These are phyloP conservation scores for Antedon mediterranea DNA, from an alignment of 53 echinoderm and acorn worm genomes.

Conservation along the genomic window DNA sequence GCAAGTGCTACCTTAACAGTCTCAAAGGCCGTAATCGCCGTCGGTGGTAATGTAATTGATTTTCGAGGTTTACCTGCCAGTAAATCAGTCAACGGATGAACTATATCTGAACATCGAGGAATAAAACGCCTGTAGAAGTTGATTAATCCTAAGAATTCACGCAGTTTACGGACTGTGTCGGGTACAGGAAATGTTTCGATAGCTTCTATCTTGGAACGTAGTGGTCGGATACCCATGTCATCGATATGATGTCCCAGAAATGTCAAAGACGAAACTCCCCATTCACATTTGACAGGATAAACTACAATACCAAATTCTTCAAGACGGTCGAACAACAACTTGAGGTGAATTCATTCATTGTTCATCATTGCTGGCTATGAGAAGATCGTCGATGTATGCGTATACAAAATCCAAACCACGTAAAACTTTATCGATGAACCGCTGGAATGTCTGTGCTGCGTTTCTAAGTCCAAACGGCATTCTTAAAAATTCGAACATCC, in stretches of 20 bases:
- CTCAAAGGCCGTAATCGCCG: background rate
- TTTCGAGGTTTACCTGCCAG: conserved; percentile 2
- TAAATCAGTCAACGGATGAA: conserved; percentile 23
- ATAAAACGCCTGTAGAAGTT: conserved; percentile 12
- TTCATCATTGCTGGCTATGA: conserved; percentile 17
- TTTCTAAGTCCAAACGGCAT: conserved; percentile 35
- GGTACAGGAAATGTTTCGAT: conserved; percentile 3
- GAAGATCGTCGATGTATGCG: conserved; percentile 39
- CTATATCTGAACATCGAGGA: conserved; percentile 2
- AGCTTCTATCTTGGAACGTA: background rate
- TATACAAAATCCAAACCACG: conserved; percentile 22
- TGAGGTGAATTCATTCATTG: conserved; percentile 18
- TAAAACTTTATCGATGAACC: conserved; percentile 22
- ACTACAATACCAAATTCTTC: conserved; percentile 20
- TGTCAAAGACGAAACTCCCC: background rate
- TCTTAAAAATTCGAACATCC: conserved; percentile 22
- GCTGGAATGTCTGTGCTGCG: conserved; percentile 26
- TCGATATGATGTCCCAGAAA: conserved; percentile 31
- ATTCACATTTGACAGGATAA: conserved; percentile 25
- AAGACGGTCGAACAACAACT: conserved; percentile 10
- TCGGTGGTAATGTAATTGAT: background rate
- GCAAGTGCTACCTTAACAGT: conserved; percentile 9
- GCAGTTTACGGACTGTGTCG: background rate
- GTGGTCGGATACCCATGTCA: background rate
- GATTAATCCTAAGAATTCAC: background rate